A percentile compares a stretch with the other conserved stretches of the same genome.
phyloP scores from a whole-genome alignment of 35 echinoderm and acorn worm genomes.

The Heliocidaris erythrogramma region DNA sequence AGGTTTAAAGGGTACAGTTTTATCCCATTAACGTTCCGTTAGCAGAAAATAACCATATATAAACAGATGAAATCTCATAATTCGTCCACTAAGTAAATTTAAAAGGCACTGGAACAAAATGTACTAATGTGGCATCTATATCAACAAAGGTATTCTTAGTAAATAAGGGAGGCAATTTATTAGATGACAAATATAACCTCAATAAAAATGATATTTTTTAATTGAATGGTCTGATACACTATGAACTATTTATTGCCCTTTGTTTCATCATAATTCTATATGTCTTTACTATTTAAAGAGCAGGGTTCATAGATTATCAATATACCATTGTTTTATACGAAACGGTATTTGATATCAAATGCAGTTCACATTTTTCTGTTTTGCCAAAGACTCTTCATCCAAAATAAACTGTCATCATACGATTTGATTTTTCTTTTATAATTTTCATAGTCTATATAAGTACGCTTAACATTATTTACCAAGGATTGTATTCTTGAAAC shows the following conservation, averaged over 20 bases:
- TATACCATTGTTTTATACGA: background rate
- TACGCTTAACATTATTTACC: no score
- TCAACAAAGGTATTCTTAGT: background rate
- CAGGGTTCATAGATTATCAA: background rate
- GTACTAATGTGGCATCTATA: background rate
- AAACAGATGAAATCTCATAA: background rate
- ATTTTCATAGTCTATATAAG: background rate
- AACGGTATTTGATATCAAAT: background rate
- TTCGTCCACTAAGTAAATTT: background rate
- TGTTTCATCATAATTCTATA: background rate
- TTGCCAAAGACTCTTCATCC: background rate
- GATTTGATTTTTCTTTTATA: background rate
- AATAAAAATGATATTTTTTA: background rate
- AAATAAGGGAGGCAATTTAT: background rate
- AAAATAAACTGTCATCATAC: background rate
- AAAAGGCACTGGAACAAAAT: background rate
- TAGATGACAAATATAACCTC: background rate
- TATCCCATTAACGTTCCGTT: background rate
- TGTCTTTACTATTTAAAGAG: background rate
- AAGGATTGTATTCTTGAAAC: no score
- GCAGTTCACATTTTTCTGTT: background rate
- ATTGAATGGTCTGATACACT: background rate
- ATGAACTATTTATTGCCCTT: background rate
- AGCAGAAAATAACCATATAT: background rate
- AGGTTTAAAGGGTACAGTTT: background rate